A percentile compares a stretch with the other conserved stretches of the same genome.
phyloP scores from a whole-genome alignment of 2,113 vertebrate genomes.

The Cochlearius cochlearius region DNA sequence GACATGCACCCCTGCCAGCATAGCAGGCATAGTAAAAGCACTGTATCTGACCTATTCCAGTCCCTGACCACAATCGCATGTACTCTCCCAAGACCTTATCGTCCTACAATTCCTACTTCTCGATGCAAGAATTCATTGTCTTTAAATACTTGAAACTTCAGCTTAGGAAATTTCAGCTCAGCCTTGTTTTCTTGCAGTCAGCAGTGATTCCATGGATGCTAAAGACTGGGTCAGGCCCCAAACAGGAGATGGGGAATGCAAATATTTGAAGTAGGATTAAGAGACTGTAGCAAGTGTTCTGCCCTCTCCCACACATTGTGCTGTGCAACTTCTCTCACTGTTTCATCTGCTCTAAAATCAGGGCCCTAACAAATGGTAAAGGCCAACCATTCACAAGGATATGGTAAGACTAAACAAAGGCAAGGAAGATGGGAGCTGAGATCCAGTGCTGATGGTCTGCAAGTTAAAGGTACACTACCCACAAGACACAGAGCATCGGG shows the following conservation, averaged over 20 bases:
- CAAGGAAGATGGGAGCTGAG: background rate
- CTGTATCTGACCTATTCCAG: background rate
- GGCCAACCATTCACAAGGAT: background rate
- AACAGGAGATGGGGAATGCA: background rate
- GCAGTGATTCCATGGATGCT: background rate
- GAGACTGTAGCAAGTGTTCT: background rate
- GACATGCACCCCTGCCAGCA: background rate
- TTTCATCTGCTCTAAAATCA: background rate
- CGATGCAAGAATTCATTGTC: background rate
- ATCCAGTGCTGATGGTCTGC: background rate
- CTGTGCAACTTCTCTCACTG: background rate
- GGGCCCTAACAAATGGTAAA: background rate
- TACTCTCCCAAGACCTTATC: background rate
- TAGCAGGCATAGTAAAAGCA: background rate
- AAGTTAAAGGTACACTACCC: background rate
- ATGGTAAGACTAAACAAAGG: background rate
- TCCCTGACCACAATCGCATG: background rate
- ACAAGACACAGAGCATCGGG: background rate
- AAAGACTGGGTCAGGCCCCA: background rate
- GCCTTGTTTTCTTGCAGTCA: background rate
- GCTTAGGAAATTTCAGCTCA: background rate
- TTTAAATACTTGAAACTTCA: background rate
- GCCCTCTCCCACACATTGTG: background rate
- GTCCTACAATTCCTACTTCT: background rate
- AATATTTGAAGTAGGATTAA: background rate